Evolutionary conservation across 1,140 invertebrate genomes (phyloP).

Genomic region (Brachionus rotundiformis): DNA sequence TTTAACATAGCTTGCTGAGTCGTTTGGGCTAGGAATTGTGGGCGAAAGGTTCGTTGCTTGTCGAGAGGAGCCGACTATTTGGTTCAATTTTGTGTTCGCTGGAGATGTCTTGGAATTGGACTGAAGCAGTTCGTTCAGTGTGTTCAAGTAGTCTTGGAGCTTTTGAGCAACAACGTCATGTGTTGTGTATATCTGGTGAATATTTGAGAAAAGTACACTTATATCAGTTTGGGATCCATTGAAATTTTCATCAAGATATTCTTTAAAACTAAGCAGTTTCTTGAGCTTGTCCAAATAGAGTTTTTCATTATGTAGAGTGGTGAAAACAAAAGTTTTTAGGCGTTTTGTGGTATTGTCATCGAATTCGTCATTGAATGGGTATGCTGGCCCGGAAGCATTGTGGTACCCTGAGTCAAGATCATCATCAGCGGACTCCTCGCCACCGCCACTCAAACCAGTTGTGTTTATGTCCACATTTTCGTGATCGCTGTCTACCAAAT

Average conservation of each 20-base stretch:
- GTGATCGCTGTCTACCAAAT: slow-evolving; percentile 42
- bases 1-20: not conserved
- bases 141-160: slow-evolving; percentile 33
- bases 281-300: slow-evolving; percentile 36
- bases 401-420: slow-evolving; percentile 23
- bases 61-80: slow-evolving; percentile 3
- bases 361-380: not conserved
- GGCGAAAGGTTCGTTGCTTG: slow-evolving; percentile 15
- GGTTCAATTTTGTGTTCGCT: not conserved
- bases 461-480: slow-evolving; percentile 23
- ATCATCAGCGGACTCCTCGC: slow-evolving; percentile 43
- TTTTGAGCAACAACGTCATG: slow-evolving; percentile 50
- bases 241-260: slow-evolving; percentile 39
- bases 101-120: not conserved
- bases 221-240: slow-evolving; percentile 44
- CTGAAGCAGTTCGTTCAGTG: not conserved
- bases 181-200: slow-evolving; percentile 37
- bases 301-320: slow-evolving; percentile 38
- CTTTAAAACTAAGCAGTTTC: slow-evolving; percentile 24
- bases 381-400: not conserved
- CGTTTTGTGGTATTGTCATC: slow-evolving; percentile 31
- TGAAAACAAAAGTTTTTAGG: slow-evolving; percentile 23
- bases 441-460: slow-evolving; percentile 19
- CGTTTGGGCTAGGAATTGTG: not conserved
- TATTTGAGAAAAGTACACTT: slow-evolving; percentile 31